phyloP scores from a whole-genome alignment of 2,888 invertebrate species.

The Polyploca ridens region DNA sequence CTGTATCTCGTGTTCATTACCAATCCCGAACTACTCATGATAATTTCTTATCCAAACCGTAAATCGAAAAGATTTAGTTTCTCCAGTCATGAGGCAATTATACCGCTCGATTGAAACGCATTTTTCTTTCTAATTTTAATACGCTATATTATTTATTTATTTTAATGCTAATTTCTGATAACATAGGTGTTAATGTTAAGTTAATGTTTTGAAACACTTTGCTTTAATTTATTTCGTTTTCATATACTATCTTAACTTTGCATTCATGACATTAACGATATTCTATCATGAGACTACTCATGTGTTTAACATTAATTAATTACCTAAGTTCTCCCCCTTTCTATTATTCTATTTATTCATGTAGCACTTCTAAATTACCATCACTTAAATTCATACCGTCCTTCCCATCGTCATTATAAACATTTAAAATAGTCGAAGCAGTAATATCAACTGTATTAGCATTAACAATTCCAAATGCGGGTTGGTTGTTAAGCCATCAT shows the following conservation, averaged over 20 bases:
- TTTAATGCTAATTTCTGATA: neutral
- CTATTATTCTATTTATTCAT: neutral
- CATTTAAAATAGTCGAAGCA: constrained; percentile 2
- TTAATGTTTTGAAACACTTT: neutral
- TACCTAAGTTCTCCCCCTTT: neutral
- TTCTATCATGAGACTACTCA: neutral
- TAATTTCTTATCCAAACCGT: too few species aligned
- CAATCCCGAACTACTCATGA: neutral
- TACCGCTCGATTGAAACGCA: neutral
- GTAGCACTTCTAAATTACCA: neutral
- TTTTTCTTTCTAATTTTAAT: neutral
- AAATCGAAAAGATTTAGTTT: too few species aligned
- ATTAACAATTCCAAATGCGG: constrained; percentile 24
- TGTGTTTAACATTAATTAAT: neutral
- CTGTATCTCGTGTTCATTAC: neutral
- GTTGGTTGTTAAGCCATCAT: constrained; percentile 19
- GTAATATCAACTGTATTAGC: constrained; percentile 22
- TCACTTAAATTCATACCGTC: neutral
- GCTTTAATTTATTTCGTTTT: neutral
- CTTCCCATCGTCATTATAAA: too few species aligned
- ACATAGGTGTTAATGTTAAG: neutral
- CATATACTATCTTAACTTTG: neutral
- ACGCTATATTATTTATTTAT: neutral
- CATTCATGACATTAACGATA: neutral
- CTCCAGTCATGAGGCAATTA: neutral